Conservation (phyloP, 2,797 vertebrate species). For the Artibeus lituratus region DNA sequence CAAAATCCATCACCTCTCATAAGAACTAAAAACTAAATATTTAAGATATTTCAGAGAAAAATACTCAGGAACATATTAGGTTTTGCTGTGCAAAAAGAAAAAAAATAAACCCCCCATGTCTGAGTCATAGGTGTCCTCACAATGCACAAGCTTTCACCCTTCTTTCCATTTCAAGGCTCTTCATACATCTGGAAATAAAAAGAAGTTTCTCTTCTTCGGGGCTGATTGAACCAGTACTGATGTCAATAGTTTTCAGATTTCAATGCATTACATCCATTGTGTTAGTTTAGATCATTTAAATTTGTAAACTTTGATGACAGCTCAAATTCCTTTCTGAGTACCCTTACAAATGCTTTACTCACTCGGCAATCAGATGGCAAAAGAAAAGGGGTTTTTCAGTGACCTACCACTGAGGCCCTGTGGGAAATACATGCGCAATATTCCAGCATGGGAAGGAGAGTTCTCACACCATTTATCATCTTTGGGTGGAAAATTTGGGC, state of each 20-base stretch:
- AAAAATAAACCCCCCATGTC: background rate
- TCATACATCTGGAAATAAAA: background rate
- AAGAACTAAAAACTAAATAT: constrained; percentile 1
- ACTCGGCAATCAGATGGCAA: background rate
- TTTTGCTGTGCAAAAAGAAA: background rate
- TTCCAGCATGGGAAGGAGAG: background rate
- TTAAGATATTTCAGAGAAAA: background rate
- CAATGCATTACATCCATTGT: background rate
- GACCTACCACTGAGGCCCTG: background rate
- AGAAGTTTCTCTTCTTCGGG: background rate
- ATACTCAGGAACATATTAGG: background rate
- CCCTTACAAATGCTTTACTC: background rate
- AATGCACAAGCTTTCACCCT: background rate
- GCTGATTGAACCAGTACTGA: background rate
- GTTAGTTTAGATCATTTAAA: background rate
- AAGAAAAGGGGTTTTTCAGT: background rate
- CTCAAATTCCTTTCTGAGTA: background rate
- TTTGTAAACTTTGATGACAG: background rate
- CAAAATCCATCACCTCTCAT: background rate
- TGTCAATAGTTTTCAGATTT: background rate
- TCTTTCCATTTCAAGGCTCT: background rate
- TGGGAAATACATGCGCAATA: background rate
- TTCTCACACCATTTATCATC: background rate
- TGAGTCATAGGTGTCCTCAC: background rate
- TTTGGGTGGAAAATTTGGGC: background rate